Evolutionary conservation across 1,140 invertebrate species (phyloP).

Genomic region (Pachypeltis micranthus): DNA sequence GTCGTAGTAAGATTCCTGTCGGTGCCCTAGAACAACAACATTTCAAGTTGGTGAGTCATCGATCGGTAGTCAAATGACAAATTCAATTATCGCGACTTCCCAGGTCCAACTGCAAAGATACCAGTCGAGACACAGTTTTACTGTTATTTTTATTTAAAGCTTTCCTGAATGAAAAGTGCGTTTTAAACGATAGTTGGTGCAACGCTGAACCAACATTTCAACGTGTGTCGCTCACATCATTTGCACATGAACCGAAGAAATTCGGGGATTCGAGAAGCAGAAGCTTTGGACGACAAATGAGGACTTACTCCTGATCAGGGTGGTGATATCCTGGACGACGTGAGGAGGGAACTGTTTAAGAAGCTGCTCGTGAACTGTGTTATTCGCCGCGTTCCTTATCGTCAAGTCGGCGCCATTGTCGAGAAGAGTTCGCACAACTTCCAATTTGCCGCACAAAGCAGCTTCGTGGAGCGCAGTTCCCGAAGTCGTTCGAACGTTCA

Average conservation of each 20-base stretch:
- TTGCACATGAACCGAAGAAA: too few species aligned
- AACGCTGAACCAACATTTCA: too few species aligned
- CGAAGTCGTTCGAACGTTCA: slow-evolving; percentile 73
- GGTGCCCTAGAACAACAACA: slow-evolving; percentile 18
- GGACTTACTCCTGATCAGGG: slow-evolving; percentile 70
- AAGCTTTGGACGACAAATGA: slow-evolving; percentile 13
- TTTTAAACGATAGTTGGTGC: too few species aligned
- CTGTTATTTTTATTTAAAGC: too few species aligned
- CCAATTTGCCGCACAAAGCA: slow-evolving; percentile 83
- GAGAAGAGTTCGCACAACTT: slow-evolving; percentile 73
- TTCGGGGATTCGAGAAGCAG: too few species aligned
- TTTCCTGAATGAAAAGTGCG: too few species aligned
- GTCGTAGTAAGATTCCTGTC: slow-evolving; percentile 10
- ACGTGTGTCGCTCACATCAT: too few species aligned
- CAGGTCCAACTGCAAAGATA: neutral
- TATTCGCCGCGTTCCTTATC: slow-evolving; percentile 60
- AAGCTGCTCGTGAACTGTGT: slow-evolving; percentile 79
- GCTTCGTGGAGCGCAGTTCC: slow-evolving; percentile 93
- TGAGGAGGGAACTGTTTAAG: slow-evolving; percentile 75
- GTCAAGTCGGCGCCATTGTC: slow-evolving; percentile 70
- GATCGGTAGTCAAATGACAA: neutral
- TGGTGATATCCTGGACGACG: slow-evolving; percentile 72
- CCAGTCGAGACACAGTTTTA: too few species aligned
- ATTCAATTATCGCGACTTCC: neutral
- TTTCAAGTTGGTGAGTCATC: neutral